These are phyloP conservation scores for Diadema setosum DNA, from an alignment of 35 echinoderm and acorn worm species.

Conservation along the genomic window DNA sequence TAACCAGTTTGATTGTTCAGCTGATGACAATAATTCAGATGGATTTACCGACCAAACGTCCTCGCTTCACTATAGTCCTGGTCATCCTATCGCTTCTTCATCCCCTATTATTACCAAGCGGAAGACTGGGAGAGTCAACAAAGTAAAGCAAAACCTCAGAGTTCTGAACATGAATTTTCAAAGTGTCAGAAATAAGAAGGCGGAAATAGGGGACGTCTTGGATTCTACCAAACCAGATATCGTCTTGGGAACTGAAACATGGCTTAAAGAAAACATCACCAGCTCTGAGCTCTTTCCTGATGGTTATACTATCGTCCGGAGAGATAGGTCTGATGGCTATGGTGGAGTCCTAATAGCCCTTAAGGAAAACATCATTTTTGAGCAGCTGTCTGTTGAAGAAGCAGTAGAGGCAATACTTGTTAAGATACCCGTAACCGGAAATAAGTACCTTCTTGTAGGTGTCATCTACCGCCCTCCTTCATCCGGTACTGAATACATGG, in stretches of 20 bases:
- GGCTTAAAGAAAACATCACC: background rate
- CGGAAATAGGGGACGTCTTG: background rate
- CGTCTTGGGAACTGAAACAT: constrained; percentile 23
- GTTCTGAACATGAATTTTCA: constrained; percentile 34
- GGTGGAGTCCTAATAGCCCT: background rate
- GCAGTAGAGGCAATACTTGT: background rate
- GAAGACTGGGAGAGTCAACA: too few relatives aligned
- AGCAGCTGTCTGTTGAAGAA: background rate
- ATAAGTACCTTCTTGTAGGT: background rate
- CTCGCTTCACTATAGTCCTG: too few relatives aligned
- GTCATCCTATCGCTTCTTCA: too few relatives aligned
- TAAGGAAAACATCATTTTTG: background rate
- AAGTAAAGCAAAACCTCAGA: too few relatives aligned
- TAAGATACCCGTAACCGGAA: background rate
- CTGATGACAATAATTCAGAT: background rate
- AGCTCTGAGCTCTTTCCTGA: background rate
- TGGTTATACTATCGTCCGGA: background rate
- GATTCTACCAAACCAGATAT: background rate
- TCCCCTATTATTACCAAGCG: too few relatives aligned
- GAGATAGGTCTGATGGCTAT: background rate
- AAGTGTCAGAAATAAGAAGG: background rate
- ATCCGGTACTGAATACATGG: background rate
- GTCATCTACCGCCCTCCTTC: background rate
- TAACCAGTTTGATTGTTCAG: background rate
- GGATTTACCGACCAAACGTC: too few relatives aligned